phyloP scores from a whole-genome alignment of 1,140 invertebrate species.

The Trichonephila clavipes region DNA sequence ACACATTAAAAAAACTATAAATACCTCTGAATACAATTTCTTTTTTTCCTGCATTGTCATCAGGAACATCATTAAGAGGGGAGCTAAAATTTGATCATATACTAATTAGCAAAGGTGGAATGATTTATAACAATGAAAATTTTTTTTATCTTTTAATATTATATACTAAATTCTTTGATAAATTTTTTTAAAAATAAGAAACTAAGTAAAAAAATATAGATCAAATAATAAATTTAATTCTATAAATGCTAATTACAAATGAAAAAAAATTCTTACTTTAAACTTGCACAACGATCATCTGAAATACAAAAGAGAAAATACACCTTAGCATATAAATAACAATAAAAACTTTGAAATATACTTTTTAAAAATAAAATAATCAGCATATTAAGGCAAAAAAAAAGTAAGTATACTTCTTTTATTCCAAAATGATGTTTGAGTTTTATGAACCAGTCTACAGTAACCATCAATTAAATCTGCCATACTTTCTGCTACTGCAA shows the following conservation, averaged over 20 bases:
- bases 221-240: no score
- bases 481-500: conserved; percentile 93
- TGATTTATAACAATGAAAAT: no score
- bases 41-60: conserved; percentile 65
- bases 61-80: conserved; percentile 56
- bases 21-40: conserved; percentile 70
- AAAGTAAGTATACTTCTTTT: conserved; percentile 85
- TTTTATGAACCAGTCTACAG: conserved; percentile 90
- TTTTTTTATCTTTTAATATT: no score
- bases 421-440: conserved; percentile 92
- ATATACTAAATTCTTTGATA: no score
- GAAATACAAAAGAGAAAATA: conserved; percentile 14
- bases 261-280: conserved; percentile 57
- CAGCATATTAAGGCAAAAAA: neutral
- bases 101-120: no score
- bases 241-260: no score
- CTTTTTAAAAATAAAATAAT: no score
- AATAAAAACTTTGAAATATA: neutral
- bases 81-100: conserved; percentile 34
- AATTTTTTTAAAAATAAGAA: no score
- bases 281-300: conserved; percentile 61
- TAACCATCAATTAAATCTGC: conserved; percentile 98
- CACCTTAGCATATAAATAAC: neutral
- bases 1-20: neutral
- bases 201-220: no score